phyloP scores from a whole-genome alignment of 2,797 vertebrate species.

The Acrossocheilus wenchowensis region DNA sequence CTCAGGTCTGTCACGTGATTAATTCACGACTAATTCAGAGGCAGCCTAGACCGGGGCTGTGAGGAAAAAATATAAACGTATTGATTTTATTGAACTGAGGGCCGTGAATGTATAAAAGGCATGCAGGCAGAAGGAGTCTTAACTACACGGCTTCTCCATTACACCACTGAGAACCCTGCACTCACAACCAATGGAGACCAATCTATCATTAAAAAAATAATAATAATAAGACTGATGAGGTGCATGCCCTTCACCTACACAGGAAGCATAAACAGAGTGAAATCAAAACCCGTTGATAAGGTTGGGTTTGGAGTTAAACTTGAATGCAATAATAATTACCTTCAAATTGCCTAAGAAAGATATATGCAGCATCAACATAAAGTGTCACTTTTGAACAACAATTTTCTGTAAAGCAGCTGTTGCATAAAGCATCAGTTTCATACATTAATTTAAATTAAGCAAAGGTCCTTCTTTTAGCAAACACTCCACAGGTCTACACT shows the following conservation, averaged over 20 bases:
- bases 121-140: conserved; percentile 35
- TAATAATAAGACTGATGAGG: conserved; percentile 57
- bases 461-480: background rate
- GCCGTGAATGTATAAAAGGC: conserved; percentile 57
- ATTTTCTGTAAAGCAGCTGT: background rate
- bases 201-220: conserved; percentile 25
- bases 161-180: conserved; percentile 40
- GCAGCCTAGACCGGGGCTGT: conserved; percentile 48
- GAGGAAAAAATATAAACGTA: conserved; percentile 55
- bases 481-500: background rate
- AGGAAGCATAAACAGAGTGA: conserved; percentile 31
- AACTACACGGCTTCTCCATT: conserved; percentile 57
- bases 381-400: background rate
- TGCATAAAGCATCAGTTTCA: background rate
- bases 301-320: conserved; percentile 6
- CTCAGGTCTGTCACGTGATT: conserved; percentile 57
- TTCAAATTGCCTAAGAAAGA: background rate
- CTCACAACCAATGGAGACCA: conserved; percentile 44
- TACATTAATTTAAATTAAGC: background rate
- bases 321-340: background rate
- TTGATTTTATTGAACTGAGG: conserved; percentile 59
- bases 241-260: conserved; percentile 18
- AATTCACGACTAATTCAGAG: conserved; percentile 59
- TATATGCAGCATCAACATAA: background rate
- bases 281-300: background rate